Conservation (phyloP, 92 coral and sea anemone species). For the Nematostella vectensis region DNA sequence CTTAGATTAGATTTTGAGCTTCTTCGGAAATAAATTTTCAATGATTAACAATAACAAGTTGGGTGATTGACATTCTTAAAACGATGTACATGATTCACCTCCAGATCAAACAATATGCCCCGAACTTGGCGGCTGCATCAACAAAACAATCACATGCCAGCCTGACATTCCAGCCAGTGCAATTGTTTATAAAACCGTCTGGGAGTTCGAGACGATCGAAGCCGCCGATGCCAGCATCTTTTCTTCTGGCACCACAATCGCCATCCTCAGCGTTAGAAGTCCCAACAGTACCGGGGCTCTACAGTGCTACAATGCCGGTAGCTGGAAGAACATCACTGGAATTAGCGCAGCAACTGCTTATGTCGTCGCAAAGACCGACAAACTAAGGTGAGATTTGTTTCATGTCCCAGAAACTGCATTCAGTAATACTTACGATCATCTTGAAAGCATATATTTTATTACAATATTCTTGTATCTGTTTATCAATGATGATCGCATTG, state of each 20-base stretch:
- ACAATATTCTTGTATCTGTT: too few relatives aligned
- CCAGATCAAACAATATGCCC: constrained; percentile 19
- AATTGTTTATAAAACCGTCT: constrained; percentile 17
- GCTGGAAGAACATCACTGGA: constrained; percentile 11
- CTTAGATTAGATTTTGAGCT: too few relatives aligned
- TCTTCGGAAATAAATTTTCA: too few relatives aligned
- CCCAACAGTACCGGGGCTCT: background rate
- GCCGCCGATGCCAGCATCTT: constrained; percentile 11
- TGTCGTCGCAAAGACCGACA: constrained; percentile 8
- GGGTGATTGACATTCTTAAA: background rate
- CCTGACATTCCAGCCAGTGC: constrained; percentile 4
- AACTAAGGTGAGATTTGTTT: constrained; percentile 9
- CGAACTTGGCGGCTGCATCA: constrained; percentile 20
- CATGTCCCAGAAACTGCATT: background rate
- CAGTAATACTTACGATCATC: too few relatives aligned
- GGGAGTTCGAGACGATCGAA: constrained; percentile 12
- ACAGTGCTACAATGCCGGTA: background rate
- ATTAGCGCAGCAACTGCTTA: constrained; percentile 15
- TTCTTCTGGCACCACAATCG: constrained; percentile 10
- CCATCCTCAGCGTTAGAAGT: constrained; percentile 7
- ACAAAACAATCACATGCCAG: constrained; percentile 10
- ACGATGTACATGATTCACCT: too few relatives aligned
- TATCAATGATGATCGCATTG: too few relatives aligned
- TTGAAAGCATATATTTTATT: too few relatives aligned
- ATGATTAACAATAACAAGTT: background rate